Percentiles rank a stretch among this genome's conserved stretches.
Evolutionary conservation across 2,113 vertebrate species (phyloP).

Genomic region (Pampusana beccarii): DNA sequence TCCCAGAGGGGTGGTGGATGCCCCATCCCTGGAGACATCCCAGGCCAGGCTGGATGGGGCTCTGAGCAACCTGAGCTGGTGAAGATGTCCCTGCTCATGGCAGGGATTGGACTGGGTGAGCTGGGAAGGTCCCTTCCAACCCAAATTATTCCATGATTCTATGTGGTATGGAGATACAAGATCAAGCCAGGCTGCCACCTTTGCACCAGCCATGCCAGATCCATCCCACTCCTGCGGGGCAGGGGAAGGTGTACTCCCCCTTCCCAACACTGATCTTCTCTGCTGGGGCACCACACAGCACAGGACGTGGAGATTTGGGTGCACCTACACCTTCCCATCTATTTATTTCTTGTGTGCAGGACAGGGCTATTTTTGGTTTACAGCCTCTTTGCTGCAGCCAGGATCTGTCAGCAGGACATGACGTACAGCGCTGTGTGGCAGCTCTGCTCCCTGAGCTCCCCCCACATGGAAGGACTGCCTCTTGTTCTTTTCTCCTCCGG

Average conservation of each 20-base stretch:
- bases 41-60: no score
- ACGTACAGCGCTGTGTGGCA: not conserved
- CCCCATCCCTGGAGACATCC: no score
- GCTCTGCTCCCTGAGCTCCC: not conserved
- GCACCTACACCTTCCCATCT: not conserved
- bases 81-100: no score
- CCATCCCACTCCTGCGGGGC: not conserved
- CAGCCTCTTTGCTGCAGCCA: not conserved
- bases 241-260: no score
- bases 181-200: not conserved
- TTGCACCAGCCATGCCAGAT: not conserved
- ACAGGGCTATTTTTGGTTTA: not conserved
- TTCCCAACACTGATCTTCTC: not conserved
- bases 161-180: not conserved
- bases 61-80: no score
- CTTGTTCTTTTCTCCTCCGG: slow-evolving; percentile 18
- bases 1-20: no score
- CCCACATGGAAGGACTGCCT: not conserved
- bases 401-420: not conserved
- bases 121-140: no score
- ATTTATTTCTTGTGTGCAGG: not conserved
- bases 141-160: no score
- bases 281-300: not conserved
- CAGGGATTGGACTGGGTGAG: no score
- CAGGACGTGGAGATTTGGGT: not conserved